Percentiles rank a stretch among this genome's conserved stretches.
Conservation (phyloP, 2,797 vertebrate species). For the Champsocephalus gunnari region DNA sequence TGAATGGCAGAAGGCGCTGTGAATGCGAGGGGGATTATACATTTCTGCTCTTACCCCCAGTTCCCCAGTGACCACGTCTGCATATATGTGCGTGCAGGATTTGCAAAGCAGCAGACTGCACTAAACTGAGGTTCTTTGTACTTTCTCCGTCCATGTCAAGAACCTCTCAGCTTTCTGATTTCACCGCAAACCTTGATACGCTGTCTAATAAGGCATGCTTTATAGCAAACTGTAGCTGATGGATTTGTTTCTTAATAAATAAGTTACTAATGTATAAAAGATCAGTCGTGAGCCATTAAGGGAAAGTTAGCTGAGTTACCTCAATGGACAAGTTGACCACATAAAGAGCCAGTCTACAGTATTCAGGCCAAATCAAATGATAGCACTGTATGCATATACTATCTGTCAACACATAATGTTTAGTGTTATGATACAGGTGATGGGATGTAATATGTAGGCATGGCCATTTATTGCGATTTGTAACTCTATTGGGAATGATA, state of each 20-base stretch:
- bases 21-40: conserved; percentile 69
- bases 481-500: neutral
- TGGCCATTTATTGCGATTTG: no score
- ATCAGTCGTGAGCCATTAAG: neutral
- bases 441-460: no score
- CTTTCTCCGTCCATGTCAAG: conserved; percentile 28
- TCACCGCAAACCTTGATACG: neutral
- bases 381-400: no score
- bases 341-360: no score
- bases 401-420: no score
- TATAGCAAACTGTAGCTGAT: neutral
- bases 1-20: conserved; percentile 71
- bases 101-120: conserved; percentile 43
- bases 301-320: neutral
- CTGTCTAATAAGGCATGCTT: neutral
- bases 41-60: conserved; percentile 58
- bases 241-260: neutral
- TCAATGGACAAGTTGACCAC: no score
- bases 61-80: conserved; percentile 59
- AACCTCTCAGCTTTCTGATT: conserved; percentile 21
- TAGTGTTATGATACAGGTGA: no score
- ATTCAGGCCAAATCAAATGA: no score
- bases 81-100: conserved; percentile 34
- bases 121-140: conserved; percentile 16
- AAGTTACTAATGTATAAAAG: neutral